These are phyloP conservation scores for Corythornis vintsioides DNA, from an alignment of 2,113 vertebrate genomes.

Conservation along the genomic window DNA sequence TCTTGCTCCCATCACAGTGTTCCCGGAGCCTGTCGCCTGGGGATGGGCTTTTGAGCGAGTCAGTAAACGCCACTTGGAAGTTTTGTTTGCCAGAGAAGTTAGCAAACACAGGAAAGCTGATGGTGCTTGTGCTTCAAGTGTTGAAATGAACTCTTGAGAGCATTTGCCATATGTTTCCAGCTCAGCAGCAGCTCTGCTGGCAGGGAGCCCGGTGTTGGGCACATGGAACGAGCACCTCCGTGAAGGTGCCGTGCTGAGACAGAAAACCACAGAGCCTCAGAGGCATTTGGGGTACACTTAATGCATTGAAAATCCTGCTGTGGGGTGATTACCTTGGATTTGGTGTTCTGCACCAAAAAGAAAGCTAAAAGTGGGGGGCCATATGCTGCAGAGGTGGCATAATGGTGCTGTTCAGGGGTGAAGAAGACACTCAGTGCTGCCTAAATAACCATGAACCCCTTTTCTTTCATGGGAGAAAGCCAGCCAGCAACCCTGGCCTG, in stretches of 20 bases:
- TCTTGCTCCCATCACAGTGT: not conserved
- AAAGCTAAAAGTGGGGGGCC: not conserved
- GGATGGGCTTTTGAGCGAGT: not conserved
- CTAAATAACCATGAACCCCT: not conserved
- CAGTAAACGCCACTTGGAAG: not conserved
- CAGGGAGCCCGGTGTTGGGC: not conserved
- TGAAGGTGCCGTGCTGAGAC: not conserved
- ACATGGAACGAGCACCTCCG: not conserved
- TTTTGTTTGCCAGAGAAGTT: slow-evolving; percentile 47
- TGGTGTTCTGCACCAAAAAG: not conserved
- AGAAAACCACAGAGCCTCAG: not conserved
- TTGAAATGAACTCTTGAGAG: not conserved
- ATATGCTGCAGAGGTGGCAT: not conserved
- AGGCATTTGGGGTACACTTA: accelerated
- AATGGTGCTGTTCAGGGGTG: not conserved
- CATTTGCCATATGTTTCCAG: not conserved
- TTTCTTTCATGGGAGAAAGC: not conserved
- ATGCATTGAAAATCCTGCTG: not conserved
- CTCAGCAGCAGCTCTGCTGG: not conserved
- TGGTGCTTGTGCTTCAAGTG: not conserved
- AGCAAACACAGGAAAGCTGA: slow-evolving; percentile 37
- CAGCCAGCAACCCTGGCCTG: not conserved
- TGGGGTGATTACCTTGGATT: not conserved
- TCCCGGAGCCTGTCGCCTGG: not conserved
- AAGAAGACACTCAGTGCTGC: not conserved